A percentile compares a stretch with the other conserved stretches of the same genome.
These are phyloP conservation scores for Polyommatus icarus DNA, from an alignment of 2,888 invertebrate genomes.

Conservation along the genomic window DNA sequence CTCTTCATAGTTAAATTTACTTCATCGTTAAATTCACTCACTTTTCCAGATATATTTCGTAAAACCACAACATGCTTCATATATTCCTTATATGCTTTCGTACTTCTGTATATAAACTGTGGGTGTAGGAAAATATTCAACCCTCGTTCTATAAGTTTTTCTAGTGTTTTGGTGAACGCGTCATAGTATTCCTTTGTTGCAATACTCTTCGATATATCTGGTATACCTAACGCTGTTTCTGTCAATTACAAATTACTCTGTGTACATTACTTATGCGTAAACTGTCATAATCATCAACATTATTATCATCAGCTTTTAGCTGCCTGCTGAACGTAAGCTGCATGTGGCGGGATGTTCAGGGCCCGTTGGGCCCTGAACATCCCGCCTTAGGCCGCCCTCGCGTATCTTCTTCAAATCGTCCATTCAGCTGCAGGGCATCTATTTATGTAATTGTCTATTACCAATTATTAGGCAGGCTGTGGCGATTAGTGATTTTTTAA, in stretches of 20 bases:
- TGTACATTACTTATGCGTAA: too few species aligned
- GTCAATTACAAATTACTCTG: constrained; percentile 23
- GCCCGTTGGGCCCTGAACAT: too few species aligned
- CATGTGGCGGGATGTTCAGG: too few species aligned
- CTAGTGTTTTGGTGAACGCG: constrained; percentile 53
- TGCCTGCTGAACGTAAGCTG: too few species aligned
- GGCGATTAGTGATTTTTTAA: background rate
- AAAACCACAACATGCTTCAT: constrained; percentile 49
- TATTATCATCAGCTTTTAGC: too few species aligned
- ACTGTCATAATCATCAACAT: background rate
- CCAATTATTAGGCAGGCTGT: too few species aligned
- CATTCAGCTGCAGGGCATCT: too few species aligned
- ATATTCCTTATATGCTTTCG: constrained; percentile 50
- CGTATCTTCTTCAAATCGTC: too few species aligned
- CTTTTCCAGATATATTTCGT: constrained; percentile 57
- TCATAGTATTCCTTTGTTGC: constrained; percentile 56
- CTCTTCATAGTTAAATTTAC: constrained; percentile 36
- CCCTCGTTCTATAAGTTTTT: constrained; percentile 51
- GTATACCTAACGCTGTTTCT: constrained; percentile 63
- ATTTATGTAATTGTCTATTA: too few species aligned
- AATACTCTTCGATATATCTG: constrained; percentile 51
- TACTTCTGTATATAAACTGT: constrained; percentile 54
- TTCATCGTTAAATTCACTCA: constrained; percentile 43
- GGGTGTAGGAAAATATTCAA: constrained; percentile 54
- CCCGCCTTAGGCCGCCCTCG: too few species aligned